phyloP scores from a whole-genome alignment of 2,888 invertebrate species.

The Erebia aethiops region DNA sequence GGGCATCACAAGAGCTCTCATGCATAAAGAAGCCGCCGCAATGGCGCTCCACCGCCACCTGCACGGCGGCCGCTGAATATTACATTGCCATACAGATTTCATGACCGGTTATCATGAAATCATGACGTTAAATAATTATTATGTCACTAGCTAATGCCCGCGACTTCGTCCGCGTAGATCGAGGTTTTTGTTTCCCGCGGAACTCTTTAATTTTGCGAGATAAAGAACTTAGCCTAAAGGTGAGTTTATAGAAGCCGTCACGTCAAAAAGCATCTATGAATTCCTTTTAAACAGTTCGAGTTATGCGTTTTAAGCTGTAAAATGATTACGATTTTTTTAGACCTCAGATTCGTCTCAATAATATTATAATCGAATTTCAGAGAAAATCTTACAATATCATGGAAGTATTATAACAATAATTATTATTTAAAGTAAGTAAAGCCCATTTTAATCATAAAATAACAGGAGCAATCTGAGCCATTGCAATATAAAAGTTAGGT shows the following conservation, averaged over 20 bases:
- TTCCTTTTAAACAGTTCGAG: no score
- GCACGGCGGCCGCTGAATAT: slow-evolving; percentile 71
- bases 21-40: slow-evolving; percentile 75
- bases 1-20: slow-evolving; percentile 74
- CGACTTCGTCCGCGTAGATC: no score
- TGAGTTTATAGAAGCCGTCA: no score
- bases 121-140: neutral
- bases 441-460: slow-evolving; percentile 8
- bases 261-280: no score
- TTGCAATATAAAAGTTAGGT: slow-evolving; percentile 31
- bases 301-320: no score
- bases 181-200: no score
- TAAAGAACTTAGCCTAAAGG: no score
- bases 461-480: slow-evolving; percentile 19
- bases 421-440: neutral
- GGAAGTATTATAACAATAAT: neutral
- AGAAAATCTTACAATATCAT: neutral
- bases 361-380: neutral
- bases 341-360: no score
- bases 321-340: no score
- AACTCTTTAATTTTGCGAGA: no score
- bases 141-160: neutral
- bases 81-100: slow-evolving; percentile 50
- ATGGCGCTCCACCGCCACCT: slow-evolving; percentile 66
- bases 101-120: slow-evolving; percentile 14